These are phyloP conservation scores for Drosophila merina DNA, from an alignment of 2,888 invertebrate species.

Conservation along the genomic window DNA sequence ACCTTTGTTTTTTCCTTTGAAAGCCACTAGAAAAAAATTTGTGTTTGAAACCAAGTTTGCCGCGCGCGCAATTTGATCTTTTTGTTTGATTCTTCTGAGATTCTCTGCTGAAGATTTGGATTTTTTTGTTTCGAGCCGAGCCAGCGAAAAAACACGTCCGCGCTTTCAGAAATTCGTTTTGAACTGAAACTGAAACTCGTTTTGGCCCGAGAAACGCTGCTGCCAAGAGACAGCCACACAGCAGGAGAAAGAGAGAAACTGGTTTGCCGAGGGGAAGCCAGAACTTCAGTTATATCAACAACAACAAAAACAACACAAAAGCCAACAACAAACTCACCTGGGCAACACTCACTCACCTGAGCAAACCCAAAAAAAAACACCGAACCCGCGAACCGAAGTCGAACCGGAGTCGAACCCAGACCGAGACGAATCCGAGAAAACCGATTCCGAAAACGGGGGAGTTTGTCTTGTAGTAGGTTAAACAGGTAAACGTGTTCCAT, in stretches of 20 bases:
- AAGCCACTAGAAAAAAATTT: conserved; percentile 4
- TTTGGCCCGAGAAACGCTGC: conserved; percentile 44
- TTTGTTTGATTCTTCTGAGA: conserved; percentile 8
- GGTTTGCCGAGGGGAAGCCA: conserved; percentile 52
- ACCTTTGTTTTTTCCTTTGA: conserved; percentile 1
- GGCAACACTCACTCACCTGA: conserved; percentile 53
- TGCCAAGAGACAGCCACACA: background rate
- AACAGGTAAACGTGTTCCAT: conserved; percentile 43
- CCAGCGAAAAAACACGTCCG: conserved; percentile 57
- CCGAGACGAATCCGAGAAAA: conserved; percentile 12
- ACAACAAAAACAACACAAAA: background rate
- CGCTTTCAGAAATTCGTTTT: conserved; percentile 68
- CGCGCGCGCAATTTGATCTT: conserved; percentile 14
- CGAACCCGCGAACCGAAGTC: conserved; percentile 9
- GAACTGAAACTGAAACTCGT: conserved; percentile 81
- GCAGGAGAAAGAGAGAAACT: conserved; percentile 39
- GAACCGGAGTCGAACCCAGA: background rate
- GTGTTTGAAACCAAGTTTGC: conserved; percentile 10
- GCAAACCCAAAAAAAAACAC: conserved; percentile 25
- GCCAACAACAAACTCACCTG: conserved; percentile 50
- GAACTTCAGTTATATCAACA: conserved; percentile 65
- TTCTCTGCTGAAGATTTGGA: conserved; percentile 16
- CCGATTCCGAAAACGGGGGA: conserved; percentile 29
- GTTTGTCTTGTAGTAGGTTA: conserved; percentile 37
- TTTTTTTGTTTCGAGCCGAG: conserved; percentile 18